Percentiles rank a stretch among this genome's conserved stretches.
phyloP scores from a whole-genome alignment of 35 echinoderm and acorn worm species.

The Strongylocentrotus purpuratus region DNA sequence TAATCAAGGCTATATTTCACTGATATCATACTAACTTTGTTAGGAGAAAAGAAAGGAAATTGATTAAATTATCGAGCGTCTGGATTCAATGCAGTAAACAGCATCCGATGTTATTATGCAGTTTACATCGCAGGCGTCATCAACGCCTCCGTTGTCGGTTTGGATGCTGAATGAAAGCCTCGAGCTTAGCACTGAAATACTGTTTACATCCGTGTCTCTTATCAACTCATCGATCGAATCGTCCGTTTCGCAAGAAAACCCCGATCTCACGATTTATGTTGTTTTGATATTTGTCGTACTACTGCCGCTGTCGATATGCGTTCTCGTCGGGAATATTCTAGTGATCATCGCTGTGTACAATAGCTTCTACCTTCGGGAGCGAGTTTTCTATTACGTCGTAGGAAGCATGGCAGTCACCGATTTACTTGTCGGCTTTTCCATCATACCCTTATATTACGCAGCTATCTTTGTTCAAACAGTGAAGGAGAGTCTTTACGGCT shows the following conservation, averaged over 20 bases:
- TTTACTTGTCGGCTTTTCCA: slow-evolving; percentile 13
- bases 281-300: slow-evolving; percentile 15
- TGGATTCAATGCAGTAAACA: not conserved
- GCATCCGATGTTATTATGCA: not conserved
- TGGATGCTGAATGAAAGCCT: not conserved
- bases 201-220: not conserved
- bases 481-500: slow-evolving; percentile 10
- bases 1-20: not conserved
- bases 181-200: not conserved
- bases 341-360: slow-evolving; percentile 20
- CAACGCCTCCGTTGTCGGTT: not conserved
- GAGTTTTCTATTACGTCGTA: slow-evolving; percentile 8
- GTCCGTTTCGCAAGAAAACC: not conserved
- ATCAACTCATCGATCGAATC: not conserved
- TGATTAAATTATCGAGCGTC: not conserved
- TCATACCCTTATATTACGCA: not conserved
- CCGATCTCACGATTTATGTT: not conserved
- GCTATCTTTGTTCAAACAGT: slow-evolving; percentile 14
- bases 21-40: not conserved
- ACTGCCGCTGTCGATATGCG: not conserved
- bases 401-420: not conserved
- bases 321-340: not conserved
- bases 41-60: not conserved
- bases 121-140: not conserved
- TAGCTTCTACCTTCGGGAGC: not conserved